Percentiles rank a stretch among this genome's conserved stretches.
phyloP scores from a whole-genome alignment of 1,140 invertebrate genomes.

The Cyphomyrmex costatus region DNA sequence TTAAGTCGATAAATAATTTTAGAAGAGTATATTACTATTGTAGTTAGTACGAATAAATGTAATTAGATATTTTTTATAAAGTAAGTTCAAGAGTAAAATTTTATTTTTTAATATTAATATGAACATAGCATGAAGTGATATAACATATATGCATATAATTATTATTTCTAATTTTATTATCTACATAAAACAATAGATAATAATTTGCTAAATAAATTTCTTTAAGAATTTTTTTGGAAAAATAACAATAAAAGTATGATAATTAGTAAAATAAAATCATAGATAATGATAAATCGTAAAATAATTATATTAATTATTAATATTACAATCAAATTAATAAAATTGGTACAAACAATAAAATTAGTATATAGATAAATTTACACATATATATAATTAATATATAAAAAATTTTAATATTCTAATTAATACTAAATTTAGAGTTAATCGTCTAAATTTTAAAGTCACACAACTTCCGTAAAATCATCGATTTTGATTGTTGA shows the following conservation, averaged over 20 bases:
- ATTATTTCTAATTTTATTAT: background rate
- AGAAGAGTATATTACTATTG: constrained; percentile 31
- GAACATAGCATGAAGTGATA: background rate
- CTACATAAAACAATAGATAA: too few species aligned
- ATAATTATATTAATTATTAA: too few species aligned
- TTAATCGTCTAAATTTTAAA: background rate
- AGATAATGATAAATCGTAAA: too few species aligned
- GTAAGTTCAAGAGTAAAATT: constrained; percentile 14
- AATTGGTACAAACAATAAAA: background rate
- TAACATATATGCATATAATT: background rate
- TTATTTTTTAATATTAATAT: constrained; percentile 30
- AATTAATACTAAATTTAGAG: background rate
- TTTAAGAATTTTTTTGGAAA: too few species aligned
- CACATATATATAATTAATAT: background rate
- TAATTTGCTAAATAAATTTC: constrained; percentile 3
- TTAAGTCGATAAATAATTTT: constrained; percentile 10
- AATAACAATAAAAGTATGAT: too few species aligned
- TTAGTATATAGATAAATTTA: background rate
- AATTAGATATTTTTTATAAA: constrained; percentile 44
- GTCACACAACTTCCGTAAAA: background rate
- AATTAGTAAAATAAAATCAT: too few species aligned
- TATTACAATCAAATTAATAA: too few species aligned
- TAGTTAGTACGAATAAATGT: constrained; percentile 44
- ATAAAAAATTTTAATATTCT: background rate
- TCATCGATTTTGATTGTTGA: background rate